Conservation (phyloP, 1,140 invertebrate species). For the Leptinotarsa undecemlineata region DNA sequence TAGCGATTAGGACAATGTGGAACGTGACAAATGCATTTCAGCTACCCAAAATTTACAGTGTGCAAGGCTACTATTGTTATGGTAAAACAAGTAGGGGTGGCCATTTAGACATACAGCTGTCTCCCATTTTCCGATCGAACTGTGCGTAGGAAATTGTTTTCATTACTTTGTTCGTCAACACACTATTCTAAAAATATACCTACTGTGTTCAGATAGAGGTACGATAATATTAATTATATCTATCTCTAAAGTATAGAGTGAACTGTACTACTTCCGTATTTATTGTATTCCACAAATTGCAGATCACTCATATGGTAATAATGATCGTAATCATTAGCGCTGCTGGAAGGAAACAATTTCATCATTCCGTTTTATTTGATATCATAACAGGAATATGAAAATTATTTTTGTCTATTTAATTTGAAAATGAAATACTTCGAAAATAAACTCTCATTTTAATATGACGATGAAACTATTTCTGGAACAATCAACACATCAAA, state of each 20-base stretch:
- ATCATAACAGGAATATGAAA: too few relatives aligned
- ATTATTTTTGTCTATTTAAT: too few relatives aligned
- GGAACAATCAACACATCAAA: too few relatives aligned
- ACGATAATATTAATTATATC: not conserved
- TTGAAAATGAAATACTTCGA: too few relatives aligned
- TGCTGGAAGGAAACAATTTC: too few relatives aligned
- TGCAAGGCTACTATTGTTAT: slow-evolving; percentile 1
- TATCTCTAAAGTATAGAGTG: slow-evolving; percentile 6
- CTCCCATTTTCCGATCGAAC: not conserved
- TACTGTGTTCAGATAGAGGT: not conserved
- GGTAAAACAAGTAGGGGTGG: not conserved
- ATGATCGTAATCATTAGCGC: not conserved
- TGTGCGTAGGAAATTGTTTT: not conserved
- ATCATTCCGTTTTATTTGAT: too few relatives aligned
- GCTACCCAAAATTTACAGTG: slow-evolving; percentile 2
- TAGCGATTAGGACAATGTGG: not conserved
- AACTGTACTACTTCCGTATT: slow-evolving; percentile 10
- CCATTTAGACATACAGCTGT: not conserved
- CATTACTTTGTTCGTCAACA: not conserved
- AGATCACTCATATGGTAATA: slow-evolving; percentile 16
- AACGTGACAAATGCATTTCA: slow-evolving; percentile 4
- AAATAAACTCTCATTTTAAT: too few relatives aligned
- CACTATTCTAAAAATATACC: not conserved
- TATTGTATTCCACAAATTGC: slow-evolving; percentile 9
- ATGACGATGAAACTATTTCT: too few relatives aligned